Base-by-base conservation (phyloP, 2,888 invertebrate genomes). In the Philonicus albiceps region DNA sequence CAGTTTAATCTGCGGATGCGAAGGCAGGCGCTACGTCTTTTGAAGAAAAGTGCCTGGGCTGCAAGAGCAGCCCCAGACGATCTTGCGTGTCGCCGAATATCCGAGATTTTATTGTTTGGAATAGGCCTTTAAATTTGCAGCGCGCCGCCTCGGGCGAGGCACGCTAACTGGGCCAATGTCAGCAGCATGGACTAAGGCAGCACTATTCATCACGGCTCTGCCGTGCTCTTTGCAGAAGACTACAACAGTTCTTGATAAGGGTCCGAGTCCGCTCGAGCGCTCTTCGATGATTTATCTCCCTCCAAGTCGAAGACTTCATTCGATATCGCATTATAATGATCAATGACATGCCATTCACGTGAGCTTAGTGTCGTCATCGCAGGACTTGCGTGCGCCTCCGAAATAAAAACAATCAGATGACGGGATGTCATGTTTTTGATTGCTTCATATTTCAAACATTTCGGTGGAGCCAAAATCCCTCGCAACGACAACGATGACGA, bases 91-190 rank as follows among this genome's bases (percentile, higher is more conserved):
- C 72, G 72, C 40, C 80, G 19, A 86, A 43, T 3, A 1, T 11
- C 40, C 40, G 40, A 72, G 72, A 86, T 86, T 86, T 86, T 80
- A 86, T 80, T 64, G 80, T 80, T 86, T 76, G 72, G 86, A 86
- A 78, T 49, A 43, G 72, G 37, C 64, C 72, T 86, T 80, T 80
- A 27, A 64, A 64, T 22, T 72, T 30, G 19, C 7, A 55, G 55
- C 8, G 22, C 55, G 55, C n/a, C 27, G 64, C 27, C 34, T 13
- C 37, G 37, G 27, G 49, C n/a, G 22, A 11, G 64, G 27, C 80
- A 80, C 30, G 80, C 53, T 53, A 80, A 55, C 31, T 53, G 37
- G 80, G 80, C 49, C 53, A 80, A 80, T 80, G 80, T 80, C 80
- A 30, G 80, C 30, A 27, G 53, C 31, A 11, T 30, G 30, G 55